Base-by-base conservation (phyloP, 2,888 invertebrate species). In the Drosophila kokeensis region DNA sequence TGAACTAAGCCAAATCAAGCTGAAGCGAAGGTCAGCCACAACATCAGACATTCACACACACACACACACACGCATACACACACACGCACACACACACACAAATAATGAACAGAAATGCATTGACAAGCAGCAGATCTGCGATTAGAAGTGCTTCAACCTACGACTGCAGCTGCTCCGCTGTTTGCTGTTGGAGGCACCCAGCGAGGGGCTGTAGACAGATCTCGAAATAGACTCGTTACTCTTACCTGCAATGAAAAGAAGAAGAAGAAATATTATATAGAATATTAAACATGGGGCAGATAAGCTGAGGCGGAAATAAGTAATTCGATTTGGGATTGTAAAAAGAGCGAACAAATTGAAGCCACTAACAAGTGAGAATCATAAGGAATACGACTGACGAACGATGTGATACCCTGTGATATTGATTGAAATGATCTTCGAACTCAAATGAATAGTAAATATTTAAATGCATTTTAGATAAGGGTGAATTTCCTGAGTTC, bases 21-120 rank as follows among this genome's bases (percentile, higher is more conserved):
- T 34, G 27, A 55, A 21, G 66, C 36, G 63, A 77, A 79, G 79
- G 79, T 79, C 75, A 74, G 30, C 36, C 48, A 55, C 15, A 45
- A 15, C 21, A 24, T 45, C 45, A 24, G 21, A 21, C 7, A 24
- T 10, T n/a, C 40, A 40, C 15, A 36, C 36, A 36, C 15, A 34
- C 34, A 38, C 2, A 38, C 38, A 38, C 38, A 38, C 18, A 18
- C 8, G 4, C 38, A 4, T 18, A 8, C 38, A 8, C 18, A 15
- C 34, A 6, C 34, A 6, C 34, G 15, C 2, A n/a, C 11, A n/a
- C 10, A 40, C 10, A n/a, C 38, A 40, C 38, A 40, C 40, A 7
- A 69, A 79, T 79, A 76, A 65, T 79, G 62, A 54, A 59, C 55
- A 63, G 59, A 66, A 74, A 70, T 79, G 70, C 60, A 79, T 64